Evolutionary conservation across 2,113 vertebrate genomes (phyloP).

Genomic region (Mixornis gularis): DNA sequence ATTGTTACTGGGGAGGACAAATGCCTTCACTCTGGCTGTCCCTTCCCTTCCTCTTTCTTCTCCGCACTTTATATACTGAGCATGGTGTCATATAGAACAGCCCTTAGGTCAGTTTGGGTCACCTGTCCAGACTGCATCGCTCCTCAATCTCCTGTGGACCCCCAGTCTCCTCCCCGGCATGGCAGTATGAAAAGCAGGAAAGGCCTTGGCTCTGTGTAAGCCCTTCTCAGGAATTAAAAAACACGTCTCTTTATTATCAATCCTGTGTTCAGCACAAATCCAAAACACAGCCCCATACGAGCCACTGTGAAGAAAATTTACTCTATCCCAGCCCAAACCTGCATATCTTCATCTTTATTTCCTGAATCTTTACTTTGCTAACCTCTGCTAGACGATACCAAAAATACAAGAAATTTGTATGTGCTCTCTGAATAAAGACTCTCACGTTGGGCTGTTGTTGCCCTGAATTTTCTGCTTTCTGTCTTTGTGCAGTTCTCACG

Average conservation of each 20-base stretch:
- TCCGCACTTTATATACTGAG: not conserved
- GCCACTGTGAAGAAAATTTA: not conserved
- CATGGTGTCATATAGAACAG: no score
- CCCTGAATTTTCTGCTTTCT: no score
- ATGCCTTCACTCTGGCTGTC: not conserved
- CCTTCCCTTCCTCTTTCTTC: not conserved
- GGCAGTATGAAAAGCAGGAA: not conserved
- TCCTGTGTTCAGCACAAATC: not conserved
- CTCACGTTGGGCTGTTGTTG: not conserved
- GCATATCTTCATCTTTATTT: not conserved
- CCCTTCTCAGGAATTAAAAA: not conserved
- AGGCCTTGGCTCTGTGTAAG: not conserved
- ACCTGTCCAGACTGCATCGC: not conserved
- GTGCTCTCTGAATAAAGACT: not conserved
- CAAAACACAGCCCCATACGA: not conserved
- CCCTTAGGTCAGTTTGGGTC: not conserved
- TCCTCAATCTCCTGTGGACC: not conserved
- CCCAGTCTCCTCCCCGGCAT: not conserved
- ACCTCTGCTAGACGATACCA: not conserved
- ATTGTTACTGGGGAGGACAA: not conserved
- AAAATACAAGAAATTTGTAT: not conserved
- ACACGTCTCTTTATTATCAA: not conserved
- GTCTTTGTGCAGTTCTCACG: no score
- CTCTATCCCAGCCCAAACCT: not conserved
- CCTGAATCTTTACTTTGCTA: not conserved